Percentiles rank a stretch among this genome's conserved stretches.
These are phyloP conservation scores for Pseudoips prasinana DNA, from an alignment of 2,888 invertebrate genomes.

Conservation along the genomic window DNA sequence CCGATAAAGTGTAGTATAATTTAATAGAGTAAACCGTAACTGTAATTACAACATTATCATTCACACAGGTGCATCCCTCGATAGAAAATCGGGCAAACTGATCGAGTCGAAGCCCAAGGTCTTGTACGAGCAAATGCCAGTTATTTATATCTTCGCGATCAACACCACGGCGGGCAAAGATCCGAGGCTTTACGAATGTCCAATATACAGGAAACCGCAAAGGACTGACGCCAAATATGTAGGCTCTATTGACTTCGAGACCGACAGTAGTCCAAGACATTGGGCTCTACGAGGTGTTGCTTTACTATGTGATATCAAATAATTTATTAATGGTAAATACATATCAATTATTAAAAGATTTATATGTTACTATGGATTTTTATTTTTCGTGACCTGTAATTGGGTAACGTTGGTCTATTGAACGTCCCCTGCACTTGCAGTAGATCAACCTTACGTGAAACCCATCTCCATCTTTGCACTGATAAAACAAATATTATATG, in stretches of 20 bases:
- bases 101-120: conserved; percentile 96
- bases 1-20: too few species aligned
- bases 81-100: conserved; percentile 92
- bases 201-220: conserved; percentile 97
- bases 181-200: conserved; percentile 96
- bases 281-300: conserved; percentile 98
- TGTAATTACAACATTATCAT: too few species aligned
- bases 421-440: too few species aligned
- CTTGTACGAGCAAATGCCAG: conserved; percentile 97
- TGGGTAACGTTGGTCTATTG: too few species aligned
- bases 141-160: conserved; percentile 97
- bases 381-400: too few species aligned
- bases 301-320: conserved; percentile 97
- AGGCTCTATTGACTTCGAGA: conserved; percentile 96
- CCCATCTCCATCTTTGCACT: too few species aligned
- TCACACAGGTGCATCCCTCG: conserved; percentile 92
- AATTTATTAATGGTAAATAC: conserved; percentile 48
- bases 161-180: conserved; percentile 96
- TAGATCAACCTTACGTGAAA: too few species aligned
- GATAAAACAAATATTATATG: too few species aligned
- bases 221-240: conserved; percentile 97
- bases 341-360: too few species aligned
- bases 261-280: conserved; percentile 94
- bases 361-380: too few species aligned
- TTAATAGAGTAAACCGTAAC: too few species aligned